Evolutionary conservation across 2,113 vertebrate species (phyloP).

Genomic region (Cheilinus undulatus): DNA sequence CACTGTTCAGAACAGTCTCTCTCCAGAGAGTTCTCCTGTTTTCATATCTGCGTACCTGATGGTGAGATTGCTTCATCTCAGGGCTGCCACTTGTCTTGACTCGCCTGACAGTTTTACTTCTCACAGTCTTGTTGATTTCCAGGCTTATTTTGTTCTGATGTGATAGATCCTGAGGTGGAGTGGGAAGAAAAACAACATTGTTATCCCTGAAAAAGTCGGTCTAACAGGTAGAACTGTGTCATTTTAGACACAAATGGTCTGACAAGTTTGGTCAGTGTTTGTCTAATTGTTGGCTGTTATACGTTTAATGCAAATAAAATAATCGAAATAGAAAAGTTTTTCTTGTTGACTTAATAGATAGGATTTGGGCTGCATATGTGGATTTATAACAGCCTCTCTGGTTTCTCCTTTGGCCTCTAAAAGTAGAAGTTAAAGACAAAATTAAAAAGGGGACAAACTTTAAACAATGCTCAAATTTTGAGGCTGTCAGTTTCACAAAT

Average conservation of each 20-base stretch:
- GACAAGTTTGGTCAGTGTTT: background rate
- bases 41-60: slow-evolving; percentile 33
- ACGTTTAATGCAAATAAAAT: background rate
- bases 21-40: slow-evolving; percentile 14
- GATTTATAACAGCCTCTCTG: background rate
- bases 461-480: background rate
- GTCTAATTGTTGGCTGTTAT: background rate
- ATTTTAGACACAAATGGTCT: slow-evolving; percentile 3
- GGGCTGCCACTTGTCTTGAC: slow-evolving; percentile 39
- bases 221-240: slow-evolving; percentile 12
- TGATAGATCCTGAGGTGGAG: slow-evolving; percentile 19
- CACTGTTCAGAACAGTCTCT: background rate
- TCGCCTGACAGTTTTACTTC: slow-evolving; percentile 37
- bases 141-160: slow-evolving; percentile 30
- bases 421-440: background rate
- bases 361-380: too few species aligned
- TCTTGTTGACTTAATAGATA: background rate
- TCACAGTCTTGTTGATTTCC: slow-evolving; percentile 16
- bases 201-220: slow-evolving; percentile 13
- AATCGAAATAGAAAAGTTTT: background rate
- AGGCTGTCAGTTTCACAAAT: background rate
- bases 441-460: background rate
- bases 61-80: slow-evolving; percentile 41
- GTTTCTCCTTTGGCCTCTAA: background rate
- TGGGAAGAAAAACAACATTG: slow-evolving; percentile 8